A percentile compares a stretch with the other conserved stretches of the same genome.
phyloP scores from a whole-genome alignment of 2,113 vertebrate genomes.

The Seriola aureovittata region DNA sequence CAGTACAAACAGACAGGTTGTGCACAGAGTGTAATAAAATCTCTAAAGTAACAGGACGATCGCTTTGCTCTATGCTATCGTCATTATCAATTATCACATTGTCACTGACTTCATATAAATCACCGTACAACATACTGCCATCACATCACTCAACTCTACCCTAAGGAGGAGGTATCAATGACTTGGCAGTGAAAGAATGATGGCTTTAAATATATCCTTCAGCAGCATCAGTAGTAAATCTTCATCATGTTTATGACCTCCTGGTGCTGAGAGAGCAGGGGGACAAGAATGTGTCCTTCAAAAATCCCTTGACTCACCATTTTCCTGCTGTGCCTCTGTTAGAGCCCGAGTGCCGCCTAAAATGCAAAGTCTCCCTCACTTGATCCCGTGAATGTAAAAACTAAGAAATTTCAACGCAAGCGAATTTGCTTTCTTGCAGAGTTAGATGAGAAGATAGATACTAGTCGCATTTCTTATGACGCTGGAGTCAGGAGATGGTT shows the following conservation, averaged over 20 bases:
- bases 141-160: constrained; percentile 38
- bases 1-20: background rate
- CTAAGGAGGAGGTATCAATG: constrained; percentile 60
- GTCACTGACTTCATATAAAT: constrained; percentile 60
- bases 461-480: background rate
- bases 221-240: constrained; percentile 71
- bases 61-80: constrained; percentile 11
- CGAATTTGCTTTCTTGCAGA: too few relatives aligned
- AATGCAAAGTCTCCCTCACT: constrained; percentile 8
- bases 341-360: background rate
- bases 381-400: constrained; percentile 10
- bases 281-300: constrained; percentile 60
- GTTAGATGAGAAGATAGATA: background rate
- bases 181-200: constrained; percentile 57
- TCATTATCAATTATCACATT: constrained; percentile 62
- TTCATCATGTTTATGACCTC: constrained; percentile 70
- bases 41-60: background rate
- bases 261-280: constrained; percentile 52
- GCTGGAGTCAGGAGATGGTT: background rate
- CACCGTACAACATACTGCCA: constrained; percentile 29
- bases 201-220: constrained; percentile 73
- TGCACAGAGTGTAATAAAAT: background rate
- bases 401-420: too few relatives aligned
- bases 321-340: constrained; percentile 38
- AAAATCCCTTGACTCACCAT: constrained; percentile 47